Evolutionary conservation across 2,113 vertebrate species (phyloP), one percentile per base, ranked within the genome.

Genomic region (Cynocephalus volans): DNA sequence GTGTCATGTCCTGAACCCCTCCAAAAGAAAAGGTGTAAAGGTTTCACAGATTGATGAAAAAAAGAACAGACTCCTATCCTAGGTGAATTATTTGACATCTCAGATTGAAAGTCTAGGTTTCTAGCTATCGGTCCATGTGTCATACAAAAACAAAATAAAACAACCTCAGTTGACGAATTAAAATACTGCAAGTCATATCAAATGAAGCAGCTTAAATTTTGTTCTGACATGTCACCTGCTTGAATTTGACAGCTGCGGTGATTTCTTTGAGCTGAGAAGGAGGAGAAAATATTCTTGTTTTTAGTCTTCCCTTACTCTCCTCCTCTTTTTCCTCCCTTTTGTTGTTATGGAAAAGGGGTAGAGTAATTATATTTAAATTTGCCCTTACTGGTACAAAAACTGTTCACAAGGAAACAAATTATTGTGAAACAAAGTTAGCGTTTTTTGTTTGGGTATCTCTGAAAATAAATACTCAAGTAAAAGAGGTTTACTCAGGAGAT

Each of bases 401-500:
- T 60, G 7, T 72, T 24, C 33, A 11, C 50, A 69, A 76, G 14
- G 85, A 90, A 70, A 65, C 36, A 65, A 65, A 75, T 80, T 48
- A 6, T n/a, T 65, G 52, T 12, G 13, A 72, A n/a, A 58, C 17
- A 60, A 83, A 85, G 26, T 12, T 41, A 48, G 2, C 64, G 41
- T 45, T 85, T 85, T 92, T 93, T 76, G 3, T 83, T 93, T 85
- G 45, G 0, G 7, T 62, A 24, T 80, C 19, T 81, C 18, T 14
- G 67, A 50, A 96, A 90, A 12, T 83, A 67, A 90, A 88, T 18
- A 77, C 58, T 80, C 18, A 70, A n/a, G 11, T 58, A 31, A 90
- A 95, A 50, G 18, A n/a, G 1, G 1, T 41, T 77, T 85, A 13
- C 11, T 62, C 72, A 17, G 14, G 8, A 73, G 5, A 65, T 60